A percentile compares a stretch with the other conserved stretches of the same genome.
These are phyloP conservation scores for Tauraco hartlaubi DNA, from an alignment of 2,797 vertebrate species.

Conservation along the genomic window DNA sequence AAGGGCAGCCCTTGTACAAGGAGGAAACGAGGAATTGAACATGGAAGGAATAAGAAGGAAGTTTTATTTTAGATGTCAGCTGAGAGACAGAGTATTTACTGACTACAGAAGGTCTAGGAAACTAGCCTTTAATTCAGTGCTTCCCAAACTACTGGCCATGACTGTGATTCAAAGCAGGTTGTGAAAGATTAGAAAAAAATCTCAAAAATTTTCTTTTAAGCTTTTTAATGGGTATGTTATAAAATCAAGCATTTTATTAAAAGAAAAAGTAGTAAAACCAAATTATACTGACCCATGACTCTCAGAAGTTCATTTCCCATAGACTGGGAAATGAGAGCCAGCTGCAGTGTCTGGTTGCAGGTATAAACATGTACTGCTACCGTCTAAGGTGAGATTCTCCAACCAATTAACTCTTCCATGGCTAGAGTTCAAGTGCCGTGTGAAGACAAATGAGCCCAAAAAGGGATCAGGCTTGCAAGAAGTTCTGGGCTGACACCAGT, in stretches of 20 bases:
- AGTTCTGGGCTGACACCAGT: neutral
- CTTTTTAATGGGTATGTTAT: neutral
- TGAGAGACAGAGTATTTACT: neutral
- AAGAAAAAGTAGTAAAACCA: neutral
- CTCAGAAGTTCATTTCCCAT: neutral
- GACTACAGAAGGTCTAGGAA: neutral
- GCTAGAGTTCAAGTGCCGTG: neutral
- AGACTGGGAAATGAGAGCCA: neutral
- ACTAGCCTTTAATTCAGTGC: neutral
- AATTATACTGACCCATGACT: neutral
- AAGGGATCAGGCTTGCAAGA: neutral
- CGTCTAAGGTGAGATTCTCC: neutral
- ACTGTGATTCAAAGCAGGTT: neutral
- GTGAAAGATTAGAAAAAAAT: neutral
- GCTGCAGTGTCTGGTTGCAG: neutral
- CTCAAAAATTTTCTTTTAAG: neutral
- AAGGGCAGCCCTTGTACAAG: neutral
- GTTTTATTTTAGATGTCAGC: slow-evolving; percentile 4
- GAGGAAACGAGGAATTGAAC: neutral
- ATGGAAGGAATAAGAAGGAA: slow-evolving; percentile 1
- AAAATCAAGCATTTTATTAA: neutral
- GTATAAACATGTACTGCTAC: neutral
- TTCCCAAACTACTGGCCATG: neutral
- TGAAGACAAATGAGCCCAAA: neutral
- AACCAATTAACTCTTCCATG: neutral